Conservation (phyloP, 2,797 vertebrate species). For the Kryptopterus vitreolus region DNA sequence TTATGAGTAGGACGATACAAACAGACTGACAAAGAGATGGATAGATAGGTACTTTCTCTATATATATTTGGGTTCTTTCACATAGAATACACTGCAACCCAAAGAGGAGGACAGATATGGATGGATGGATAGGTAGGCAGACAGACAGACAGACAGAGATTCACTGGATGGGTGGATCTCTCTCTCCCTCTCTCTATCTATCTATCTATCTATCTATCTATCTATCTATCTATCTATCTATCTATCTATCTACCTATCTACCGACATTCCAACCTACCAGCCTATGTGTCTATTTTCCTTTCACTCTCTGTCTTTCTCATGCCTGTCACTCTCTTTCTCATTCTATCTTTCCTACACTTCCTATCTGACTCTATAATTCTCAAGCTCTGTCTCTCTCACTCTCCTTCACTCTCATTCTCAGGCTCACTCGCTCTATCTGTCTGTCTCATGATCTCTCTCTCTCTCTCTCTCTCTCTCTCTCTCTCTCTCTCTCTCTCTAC, state of each 20-base stretch:
- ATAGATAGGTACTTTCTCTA: too few relatives aligned
- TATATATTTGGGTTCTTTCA: too few relatives aligned
- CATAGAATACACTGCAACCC: too few relatives aligned
- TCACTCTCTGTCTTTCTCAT: background rate
- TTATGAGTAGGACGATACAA: too few relatives aligned
- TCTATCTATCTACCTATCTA: background rate
- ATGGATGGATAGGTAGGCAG: too few relatives aligned
- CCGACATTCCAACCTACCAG: too few relatives aligned
- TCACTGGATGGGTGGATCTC: too few relatives aligned
- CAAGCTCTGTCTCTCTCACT: background rate
- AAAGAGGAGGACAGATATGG: too few relatives aligned
- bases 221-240: background rate
- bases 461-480: constrained; percentile 2
- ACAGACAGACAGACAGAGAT: too few relatives aligned
- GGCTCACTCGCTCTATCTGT: background rate
- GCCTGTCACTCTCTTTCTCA: background rate
- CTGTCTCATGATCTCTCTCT: background rate
- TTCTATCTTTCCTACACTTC: background rate
- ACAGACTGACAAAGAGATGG: too few relatives aligned
- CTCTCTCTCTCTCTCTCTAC: constrained; percentile 11
- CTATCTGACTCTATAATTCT: background rate
- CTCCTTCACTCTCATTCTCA: background rate
- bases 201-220: too few relatives aligned
- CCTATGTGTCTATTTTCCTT: background rate
- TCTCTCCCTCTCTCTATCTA: too few relatives aligned